Percentiles rank a stretch among this genome's conserved stretches.
Conservation (phyloP, 1,140 invertebrate species). For the Cydia amplana region DNA sequence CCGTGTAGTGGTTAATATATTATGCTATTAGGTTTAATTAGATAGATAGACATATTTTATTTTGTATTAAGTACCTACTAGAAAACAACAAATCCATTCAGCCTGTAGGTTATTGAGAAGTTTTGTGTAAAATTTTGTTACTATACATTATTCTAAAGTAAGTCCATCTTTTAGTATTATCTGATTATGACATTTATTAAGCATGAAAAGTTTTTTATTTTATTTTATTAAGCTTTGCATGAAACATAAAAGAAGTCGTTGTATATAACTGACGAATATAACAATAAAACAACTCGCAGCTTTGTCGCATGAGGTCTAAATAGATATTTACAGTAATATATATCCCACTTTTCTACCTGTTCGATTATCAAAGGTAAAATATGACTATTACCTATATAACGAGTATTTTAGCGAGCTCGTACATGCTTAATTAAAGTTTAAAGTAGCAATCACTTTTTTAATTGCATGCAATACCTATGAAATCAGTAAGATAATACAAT, state of each 20-base stretch:
- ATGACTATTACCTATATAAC: too few relatives aligned
- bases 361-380: too few relatives aligned
- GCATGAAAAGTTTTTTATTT: background rate
- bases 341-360: too few relatives aligned
- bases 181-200: background rate
- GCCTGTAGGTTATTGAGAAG: background rate
- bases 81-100: background rate
- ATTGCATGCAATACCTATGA: background rate
- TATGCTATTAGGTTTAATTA: too few relatives aligned
- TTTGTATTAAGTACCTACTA: too few relatives aligned
- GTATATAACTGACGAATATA: background rate
- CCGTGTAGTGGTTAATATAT: too few relatives aligned
- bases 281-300: background rate
- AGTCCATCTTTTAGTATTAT: background rate
- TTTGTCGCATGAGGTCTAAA: background rate
- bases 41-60: too few relatives aligned
- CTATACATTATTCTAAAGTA: background rate
- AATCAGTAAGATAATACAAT: background rate
- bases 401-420: background rate
- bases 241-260: background rate
- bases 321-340: too few relatives aligned
- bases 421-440: background rate
- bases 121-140: background rate
- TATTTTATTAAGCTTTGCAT: background rate
- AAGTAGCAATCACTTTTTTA: background rate